phyloP scores from a whole-genome alignment of 2,113 vertebrate genomes.

The Prionailurus viverrinus region DNA sequence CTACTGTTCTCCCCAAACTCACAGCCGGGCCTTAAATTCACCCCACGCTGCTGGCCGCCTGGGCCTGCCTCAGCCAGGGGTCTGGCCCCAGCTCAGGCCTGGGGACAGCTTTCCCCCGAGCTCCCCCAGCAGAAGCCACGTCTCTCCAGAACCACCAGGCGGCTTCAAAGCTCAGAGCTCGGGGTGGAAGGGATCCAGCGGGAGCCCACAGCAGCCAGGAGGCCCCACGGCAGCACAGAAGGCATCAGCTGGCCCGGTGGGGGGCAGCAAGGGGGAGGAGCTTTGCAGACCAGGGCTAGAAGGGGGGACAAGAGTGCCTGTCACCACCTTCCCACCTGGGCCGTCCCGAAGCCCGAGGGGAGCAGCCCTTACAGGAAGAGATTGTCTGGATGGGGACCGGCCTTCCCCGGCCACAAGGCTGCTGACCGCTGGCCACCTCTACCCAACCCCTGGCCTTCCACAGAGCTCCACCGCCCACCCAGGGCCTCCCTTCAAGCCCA shows the following conservation, averaged over 20 bases:
- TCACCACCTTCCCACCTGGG: rapidly evolving
- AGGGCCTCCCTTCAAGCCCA: too few relatives aligned
- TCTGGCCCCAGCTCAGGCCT: rapidly evolving
- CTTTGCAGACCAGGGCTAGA: rapidly evolving
- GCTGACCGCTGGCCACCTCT: background rate
- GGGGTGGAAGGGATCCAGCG: rapidly evolving
- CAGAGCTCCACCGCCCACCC: background rate
- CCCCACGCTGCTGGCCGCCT: rapidly evolving
- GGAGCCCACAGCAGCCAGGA: rapidly evolving
- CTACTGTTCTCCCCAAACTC: background rate
- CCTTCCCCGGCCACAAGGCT: background rate
- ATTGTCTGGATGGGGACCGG: rapidly evolving
- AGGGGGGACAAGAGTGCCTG: background rate
- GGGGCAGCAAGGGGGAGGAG: rapidly evolving
- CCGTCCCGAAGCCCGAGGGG: too few relatives aligned
- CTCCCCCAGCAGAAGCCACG: background rate
- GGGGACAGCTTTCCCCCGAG: rapidly evolving
- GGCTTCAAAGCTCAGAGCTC: background rate
- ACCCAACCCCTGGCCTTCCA: background rate
- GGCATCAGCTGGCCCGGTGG: background rate
- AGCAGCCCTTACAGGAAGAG: rapidly evolving
- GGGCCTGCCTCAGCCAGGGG: background rate
- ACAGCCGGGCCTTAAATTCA: rapidly evolving
- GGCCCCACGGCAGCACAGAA: rapidly evolving
- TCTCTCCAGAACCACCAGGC: background rate